A percentile compares a stretch with the other conserved stretches of the same genome.
Conservation (phyloP, 2,888 invertebrate genomes). For the Sepioteuthis lessoniana region DNA sequence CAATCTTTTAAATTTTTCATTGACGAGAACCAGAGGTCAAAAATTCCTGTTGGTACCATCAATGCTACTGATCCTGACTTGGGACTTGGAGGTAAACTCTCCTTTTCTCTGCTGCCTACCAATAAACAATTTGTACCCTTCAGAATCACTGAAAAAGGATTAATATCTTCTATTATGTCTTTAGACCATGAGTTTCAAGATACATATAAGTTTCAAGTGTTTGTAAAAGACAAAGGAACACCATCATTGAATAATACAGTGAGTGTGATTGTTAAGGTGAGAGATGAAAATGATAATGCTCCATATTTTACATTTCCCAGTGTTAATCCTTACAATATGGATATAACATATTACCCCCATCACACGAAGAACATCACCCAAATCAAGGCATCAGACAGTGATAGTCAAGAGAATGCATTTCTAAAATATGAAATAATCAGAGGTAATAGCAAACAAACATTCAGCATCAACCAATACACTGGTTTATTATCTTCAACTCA, state of each 20-base stretch:
- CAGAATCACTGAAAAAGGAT: neutral
- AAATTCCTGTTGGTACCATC: neutral
- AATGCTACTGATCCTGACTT: conserved; percentile 9
- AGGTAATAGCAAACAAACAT: neutral
- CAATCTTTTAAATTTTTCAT: neutral
- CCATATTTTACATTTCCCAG: neutral
- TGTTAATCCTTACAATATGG: neutral
- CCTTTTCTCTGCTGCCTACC: neutral
- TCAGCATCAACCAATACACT: neutral
- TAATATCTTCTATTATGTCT: neutral
- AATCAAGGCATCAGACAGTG: neutral
- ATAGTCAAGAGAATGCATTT: conserved; percentile 1
- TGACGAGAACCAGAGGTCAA: neutral
- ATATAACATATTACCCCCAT: neutral
- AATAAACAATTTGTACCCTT: neutral
- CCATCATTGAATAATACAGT: neutral
- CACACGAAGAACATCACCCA: neutral
- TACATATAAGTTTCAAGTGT: neutral
- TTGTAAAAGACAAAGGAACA: neutral
- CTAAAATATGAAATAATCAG: conserved; percentile 33
- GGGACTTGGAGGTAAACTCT: neutral
- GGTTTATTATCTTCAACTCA: conserved; percentile 1
- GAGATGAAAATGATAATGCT: neutral
- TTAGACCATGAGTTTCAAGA: neutral
- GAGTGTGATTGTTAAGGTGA: neutral